Evolutionary conservation across 2,797 vertebrate genomes (phyloP).

Genomic region (Nyctibius grandis): DNA sequence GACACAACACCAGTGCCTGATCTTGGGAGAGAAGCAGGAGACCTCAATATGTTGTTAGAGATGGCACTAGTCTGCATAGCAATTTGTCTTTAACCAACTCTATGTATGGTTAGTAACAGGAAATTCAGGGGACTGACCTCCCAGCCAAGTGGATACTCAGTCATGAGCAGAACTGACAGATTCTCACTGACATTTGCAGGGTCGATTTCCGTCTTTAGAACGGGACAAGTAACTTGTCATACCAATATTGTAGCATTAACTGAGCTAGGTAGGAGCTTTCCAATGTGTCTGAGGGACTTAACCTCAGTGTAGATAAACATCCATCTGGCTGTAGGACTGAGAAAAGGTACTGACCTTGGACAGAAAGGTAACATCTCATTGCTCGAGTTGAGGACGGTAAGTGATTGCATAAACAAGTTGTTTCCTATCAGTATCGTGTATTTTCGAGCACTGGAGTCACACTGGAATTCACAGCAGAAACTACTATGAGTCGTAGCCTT

Average conservation of each 20-base stretch:
- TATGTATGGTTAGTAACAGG: background rate
- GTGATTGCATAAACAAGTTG: background rate
- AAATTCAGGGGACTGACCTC: background rate
- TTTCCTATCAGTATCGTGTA: rapidly evolving
- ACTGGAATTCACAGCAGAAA: background rate
- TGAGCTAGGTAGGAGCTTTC: background rate
- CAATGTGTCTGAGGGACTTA: background rate
- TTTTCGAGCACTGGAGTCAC: background rate
- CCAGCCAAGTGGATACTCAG: background rate
- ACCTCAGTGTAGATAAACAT: background rate
- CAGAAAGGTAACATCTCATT: background rate
- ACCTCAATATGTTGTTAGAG: background rate
- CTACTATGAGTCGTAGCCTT: background rate
- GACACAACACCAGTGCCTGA: background rate
- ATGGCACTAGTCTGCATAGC: background rate
- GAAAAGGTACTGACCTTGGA: background rate
- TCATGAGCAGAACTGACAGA: background rate
- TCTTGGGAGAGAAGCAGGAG: background rate
- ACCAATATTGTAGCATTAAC: background rate
- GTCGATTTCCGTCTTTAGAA: background rate
- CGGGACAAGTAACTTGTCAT: background rate
- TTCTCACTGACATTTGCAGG: background rate
- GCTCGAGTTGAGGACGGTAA: background rate
- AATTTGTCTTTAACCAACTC: background rate
- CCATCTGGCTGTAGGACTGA: background rate